Percentiles rank a stretch among this genome's conserved stretches.
Evolutionary conservation across 2,888 invertebrate genomes (phyloP).

Genomic region (Hirtodrosophila cameraria): DNA sequence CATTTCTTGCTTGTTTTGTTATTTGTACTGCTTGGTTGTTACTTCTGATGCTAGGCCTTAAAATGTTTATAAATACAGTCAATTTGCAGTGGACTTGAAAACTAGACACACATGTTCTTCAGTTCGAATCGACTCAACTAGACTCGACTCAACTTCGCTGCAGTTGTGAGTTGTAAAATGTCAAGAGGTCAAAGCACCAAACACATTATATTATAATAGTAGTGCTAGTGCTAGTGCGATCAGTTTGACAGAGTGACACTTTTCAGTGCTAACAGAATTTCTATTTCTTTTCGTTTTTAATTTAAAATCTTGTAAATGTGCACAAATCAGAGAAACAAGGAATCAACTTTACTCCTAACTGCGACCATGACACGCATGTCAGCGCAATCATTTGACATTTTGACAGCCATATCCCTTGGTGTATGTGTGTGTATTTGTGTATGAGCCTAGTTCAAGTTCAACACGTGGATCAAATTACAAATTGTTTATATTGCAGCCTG

Average conservation of each 20-base stretch:
- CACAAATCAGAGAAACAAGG: conserved; percentile 34
- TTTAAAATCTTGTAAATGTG: conserved; percentile 21
- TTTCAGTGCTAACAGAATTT: conserved; percentile 40
- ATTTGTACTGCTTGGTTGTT: background rate
- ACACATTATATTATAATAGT: conserved; percentile 36
- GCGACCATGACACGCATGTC: conserved; percentile 56
- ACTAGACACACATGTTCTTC: conserved; percentile 70
- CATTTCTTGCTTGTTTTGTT: too few species aligned
- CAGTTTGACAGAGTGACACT: conserved; percentile 59
- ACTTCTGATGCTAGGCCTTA: conserved; percentile 31
- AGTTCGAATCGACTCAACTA: conserved; percentile 31
- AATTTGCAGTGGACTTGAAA: conserved; percentile 77
- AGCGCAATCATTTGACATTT: conserved; percentile 76
- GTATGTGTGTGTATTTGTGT: conserved; percentile 13
- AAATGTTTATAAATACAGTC: conserved; percentile 77
- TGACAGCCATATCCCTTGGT: conserved; percentile 54
- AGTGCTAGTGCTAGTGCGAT: conserved; percentile 26
- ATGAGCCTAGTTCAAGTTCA: conserved; percentile 47
- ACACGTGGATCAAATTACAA: conserved; percentile 55
- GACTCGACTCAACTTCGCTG: conserved; percentile 26
- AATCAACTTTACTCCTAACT: conserved; percentile 30
- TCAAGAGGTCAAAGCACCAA: conserved; percentile 62
- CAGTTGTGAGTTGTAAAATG: conserved; percentile 46
- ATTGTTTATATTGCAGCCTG: conserved; percentile 6
- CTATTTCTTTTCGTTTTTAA: conserved; percentile 18